A percentile compares a stretch with the other conserved stretches of the same genome.
Conservation (phyloP, 2,888 invertebrate genomes). For the Drosophila merina region DNA sequence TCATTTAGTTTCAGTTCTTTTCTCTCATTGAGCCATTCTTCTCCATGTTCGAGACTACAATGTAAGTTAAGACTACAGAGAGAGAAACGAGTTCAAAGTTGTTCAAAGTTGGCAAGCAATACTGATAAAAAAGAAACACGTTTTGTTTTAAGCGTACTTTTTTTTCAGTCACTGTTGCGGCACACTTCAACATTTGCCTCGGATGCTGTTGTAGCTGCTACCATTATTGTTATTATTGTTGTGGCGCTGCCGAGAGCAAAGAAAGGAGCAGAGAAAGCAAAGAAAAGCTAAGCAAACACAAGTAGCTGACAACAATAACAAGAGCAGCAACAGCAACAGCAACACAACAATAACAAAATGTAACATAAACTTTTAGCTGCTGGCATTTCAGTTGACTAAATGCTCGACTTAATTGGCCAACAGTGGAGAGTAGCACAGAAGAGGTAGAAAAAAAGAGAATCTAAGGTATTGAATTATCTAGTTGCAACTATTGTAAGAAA, state of each 20-base stretch:
- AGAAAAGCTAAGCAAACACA: constrained; percentile 42
- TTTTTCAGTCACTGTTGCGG: constrained; percentile 29
- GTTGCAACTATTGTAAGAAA: constrained; percentile 1
- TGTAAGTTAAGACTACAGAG: constrained; percentile 5
- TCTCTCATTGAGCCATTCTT: constrained; percentile 22
- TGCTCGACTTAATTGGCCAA: constrained; percentile 66
- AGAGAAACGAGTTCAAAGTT: neutral
- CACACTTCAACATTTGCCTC: constrained; percentile 52
- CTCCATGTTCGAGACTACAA: constrained; percentile 2
- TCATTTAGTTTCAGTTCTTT: constrained; percentile 51
- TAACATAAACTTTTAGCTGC: constrained; percentile 53
- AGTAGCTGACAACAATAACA: constrained; percentile 47
- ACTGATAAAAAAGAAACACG: neutral
- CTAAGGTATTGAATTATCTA: constrained; percentile 11
- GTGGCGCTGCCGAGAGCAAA: constrained; percentile 15
- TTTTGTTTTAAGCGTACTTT: constrained; percentile 10
- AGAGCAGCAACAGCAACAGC: constrained; percentile 26
- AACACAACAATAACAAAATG: constrained; percentile 48
- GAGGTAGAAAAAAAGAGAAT: neutral
- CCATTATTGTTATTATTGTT: constrained; percentile 35
- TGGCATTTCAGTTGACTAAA: constrained; percentile 63
- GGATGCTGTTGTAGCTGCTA: constrained; percentile 18
- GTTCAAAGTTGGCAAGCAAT: neutral
- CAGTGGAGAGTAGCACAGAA: constrained; percentile 16
- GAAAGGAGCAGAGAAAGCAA: constrained; percentile 23